Conservation (phyloP, 2,113 vertebrate genomes). For the Cygnus atratus region DNA sequence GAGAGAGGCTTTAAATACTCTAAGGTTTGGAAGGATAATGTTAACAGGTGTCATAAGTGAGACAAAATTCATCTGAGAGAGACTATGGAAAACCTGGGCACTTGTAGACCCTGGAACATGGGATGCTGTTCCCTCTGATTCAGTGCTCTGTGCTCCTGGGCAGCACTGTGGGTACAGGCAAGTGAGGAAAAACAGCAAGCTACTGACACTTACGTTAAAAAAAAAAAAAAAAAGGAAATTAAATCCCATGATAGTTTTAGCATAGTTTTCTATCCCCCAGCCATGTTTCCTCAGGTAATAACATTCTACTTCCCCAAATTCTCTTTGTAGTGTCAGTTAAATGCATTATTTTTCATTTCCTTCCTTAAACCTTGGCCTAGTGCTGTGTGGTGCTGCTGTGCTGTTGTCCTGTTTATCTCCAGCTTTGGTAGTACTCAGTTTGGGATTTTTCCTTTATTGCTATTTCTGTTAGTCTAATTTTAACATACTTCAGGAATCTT, state of each 20-base stretch:
- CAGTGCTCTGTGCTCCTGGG: neutral
- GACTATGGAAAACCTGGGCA: neutral
- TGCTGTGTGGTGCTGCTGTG: neutral
- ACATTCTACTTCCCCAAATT: neutral
- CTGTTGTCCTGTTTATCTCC: neutral
- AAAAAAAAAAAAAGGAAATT: neutral
- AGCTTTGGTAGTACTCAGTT: neutral
- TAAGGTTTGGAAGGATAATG: neutral
- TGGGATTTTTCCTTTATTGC: neutral
- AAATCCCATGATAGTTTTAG: neutral
- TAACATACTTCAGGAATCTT: neutral
- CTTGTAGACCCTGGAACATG: neutral
- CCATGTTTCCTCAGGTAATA: neutral
- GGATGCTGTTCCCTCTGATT: neutral
- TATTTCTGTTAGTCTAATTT: neutral
- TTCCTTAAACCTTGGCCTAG: neutral
- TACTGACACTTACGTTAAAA: neutral
- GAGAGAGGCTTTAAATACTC: neutral
- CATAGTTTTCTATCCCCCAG: neutral
- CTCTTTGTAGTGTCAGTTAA: neutral
- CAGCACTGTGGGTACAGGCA: fast-evolving
- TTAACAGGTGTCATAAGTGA: neutral
- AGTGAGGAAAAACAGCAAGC: neutral
- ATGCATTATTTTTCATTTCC: neutral
- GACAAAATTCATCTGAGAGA: neutral